Percentiles rank a stretch among this genome's conserved stretches.
phyloP scores from a whole-genome alignment of 2,797 vertebrate species.

The Sciaenops ocellatus region DNA sequence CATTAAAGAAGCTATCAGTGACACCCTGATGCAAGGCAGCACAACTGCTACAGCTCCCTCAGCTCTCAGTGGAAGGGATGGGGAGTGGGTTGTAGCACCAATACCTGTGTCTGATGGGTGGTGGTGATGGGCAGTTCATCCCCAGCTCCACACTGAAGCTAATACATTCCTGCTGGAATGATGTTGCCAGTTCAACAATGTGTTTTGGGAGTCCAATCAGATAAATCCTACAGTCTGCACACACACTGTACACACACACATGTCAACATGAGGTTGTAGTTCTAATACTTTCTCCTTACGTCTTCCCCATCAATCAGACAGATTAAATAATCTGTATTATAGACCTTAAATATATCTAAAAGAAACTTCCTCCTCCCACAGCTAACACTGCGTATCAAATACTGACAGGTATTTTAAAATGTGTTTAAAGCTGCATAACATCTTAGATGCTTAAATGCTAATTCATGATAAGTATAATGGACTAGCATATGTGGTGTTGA shows the following conservation, averaged over 20 bases:
- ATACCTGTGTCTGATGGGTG: not conserved
- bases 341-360: too few relatives aligned
- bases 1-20: slow-evolving; percentile 72
- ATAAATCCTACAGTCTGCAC: not conserved
- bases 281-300: not conserved
- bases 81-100: not conserved
- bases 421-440: too few relatives aligned
- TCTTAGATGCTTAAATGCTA: too few relatives aligned
- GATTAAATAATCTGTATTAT: too few relatives aligned
- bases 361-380: too few relatives aligned
- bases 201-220: not conserved
- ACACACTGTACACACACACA: not conserved
- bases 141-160: not conserved
- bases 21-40: slow-evolving; percentile 53
- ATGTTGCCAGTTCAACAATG: not conserved
- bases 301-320: too few relatives aligned
- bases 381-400: too few relatives aligned
- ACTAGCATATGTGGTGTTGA: too few relatives aligned
- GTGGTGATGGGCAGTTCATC: not conserved
- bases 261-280: not conserved
- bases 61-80: slow-evolving; percentile 27
- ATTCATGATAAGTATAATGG: too few relatives aligned
- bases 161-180: not conserved
- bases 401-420: too few relatives aligned
- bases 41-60: slow-evolving; percentile 44